Percentiles rank a stretch among this genome's conserved stretches.
Evolutionary conservation across 2,797 vertebrate genomes (phyloP).

Genomic region (Phalloptychus januarius): DNA sequence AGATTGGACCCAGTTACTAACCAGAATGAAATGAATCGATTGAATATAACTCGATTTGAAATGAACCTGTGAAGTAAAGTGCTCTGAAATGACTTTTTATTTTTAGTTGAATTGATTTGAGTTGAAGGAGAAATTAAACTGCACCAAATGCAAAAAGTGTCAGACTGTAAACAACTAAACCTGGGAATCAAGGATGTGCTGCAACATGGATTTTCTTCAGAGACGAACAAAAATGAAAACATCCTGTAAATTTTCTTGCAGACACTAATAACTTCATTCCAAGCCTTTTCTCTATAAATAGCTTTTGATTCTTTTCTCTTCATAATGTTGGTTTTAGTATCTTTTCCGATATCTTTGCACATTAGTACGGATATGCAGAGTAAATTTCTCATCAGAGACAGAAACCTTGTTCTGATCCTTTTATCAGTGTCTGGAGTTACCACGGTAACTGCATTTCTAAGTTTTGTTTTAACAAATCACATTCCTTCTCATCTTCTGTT

Average conservation of each 20-base stretch:
- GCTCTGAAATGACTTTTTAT: not conserved
- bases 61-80: not conserved
- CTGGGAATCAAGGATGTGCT: too few relatives aligned
- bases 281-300: not conserved
- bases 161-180: not conserved
- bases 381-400: not conserved
- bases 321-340: not conserved
- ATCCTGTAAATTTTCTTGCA: not conserved
- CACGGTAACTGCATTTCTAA: not conserved
- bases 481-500: not conserved
- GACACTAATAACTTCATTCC: not conserved
- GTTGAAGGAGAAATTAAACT: conserved; percentile 5
- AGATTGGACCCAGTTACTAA: not conserved
- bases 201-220: not conserved
- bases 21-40: not conserved
- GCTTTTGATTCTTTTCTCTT: not conserved
- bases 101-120: not conserved
- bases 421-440: not conserved
- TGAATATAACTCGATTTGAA: conserved; percentile 1
- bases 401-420: not conserved
- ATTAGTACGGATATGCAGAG: not conserved
- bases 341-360: not conserved
- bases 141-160: not conserved
- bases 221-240: not conserved
- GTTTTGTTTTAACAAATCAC: not conserved